These are phyloP conservation scores for Tyto alba DNA, from an alignment of 2,113 vertebrate species.

Conservation along the genomic window DNA sequence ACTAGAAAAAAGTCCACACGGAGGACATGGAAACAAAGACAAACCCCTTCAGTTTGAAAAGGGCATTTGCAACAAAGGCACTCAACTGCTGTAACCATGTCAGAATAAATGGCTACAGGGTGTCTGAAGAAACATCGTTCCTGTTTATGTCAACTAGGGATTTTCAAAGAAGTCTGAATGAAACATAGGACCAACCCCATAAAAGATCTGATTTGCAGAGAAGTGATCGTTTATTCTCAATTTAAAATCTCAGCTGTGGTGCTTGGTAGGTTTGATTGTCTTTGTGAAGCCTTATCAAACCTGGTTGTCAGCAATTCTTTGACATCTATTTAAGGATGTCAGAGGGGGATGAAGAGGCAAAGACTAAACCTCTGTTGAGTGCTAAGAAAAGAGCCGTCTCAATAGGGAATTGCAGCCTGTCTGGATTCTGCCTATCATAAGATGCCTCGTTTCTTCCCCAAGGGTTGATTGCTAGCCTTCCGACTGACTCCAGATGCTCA, in stretches of 20 bases:
- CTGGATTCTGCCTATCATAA: neutral
- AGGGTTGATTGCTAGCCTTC: neutral
- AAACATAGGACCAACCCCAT: neutral
- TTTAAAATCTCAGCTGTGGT: neutral
- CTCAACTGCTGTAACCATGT: neutral
- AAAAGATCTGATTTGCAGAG: neutral
- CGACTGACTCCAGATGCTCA: neutral
- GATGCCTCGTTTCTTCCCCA: neutral
- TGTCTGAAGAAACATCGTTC: neutral
- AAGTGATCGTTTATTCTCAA: neutral
- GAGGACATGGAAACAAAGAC: neutral
- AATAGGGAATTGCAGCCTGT: neutral
- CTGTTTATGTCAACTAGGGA: neutral
- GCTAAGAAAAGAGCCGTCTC: neutral
- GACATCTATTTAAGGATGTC: neutral
- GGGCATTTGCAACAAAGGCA: neutral
- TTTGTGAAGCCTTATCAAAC: neutral
- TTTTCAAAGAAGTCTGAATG: neutral
- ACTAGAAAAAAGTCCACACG: neutral
- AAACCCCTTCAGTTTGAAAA: neutral
- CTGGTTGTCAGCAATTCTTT: neutral
- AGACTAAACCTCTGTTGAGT: neutral
- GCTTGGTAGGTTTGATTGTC: neutral
- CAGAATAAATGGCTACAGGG: neutral
- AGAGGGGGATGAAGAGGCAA: neutral